These are phyloP conservation scores for Zalophus californianus DNA, from an alignment of 2,797 vertebrate genomes.

Conservation along the genomic window DNA sequence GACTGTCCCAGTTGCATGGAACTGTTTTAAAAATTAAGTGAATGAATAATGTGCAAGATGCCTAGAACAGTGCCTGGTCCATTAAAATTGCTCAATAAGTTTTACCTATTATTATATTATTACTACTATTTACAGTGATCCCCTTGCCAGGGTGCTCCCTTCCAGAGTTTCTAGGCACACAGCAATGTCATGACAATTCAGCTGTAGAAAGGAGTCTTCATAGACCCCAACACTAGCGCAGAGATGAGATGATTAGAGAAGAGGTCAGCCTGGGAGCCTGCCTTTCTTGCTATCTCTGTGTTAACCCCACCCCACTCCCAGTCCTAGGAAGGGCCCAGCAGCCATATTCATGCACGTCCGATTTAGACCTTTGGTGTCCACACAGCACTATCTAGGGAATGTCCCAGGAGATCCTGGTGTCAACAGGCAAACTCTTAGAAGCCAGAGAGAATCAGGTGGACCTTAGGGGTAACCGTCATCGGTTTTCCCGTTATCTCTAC, in stretches of 20 bases:
- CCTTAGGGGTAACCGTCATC: background rate
- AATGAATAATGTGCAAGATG: background rate
- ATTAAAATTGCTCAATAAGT: background rate
- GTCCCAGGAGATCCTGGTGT: background rate
- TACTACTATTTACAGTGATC: background rate
- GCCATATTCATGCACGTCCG: rapidly evolving
- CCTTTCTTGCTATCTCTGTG: background rate
- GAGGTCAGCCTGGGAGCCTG: rapidly evolving
- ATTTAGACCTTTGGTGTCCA: background rate
- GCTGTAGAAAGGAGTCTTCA: background rate
- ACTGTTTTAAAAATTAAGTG: background rate
- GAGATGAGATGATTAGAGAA: background rate
- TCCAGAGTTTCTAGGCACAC: background rate
- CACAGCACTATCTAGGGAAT: background rate
- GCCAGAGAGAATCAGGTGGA: background rate
- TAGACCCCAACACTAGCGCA: background rate
- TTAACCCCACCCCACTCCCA: background rate
- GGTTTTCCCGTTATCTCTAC: background rate
- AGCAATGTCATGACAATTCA: background rate
- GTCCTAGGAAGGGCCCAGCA: background rate
- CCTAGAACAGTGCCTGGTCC: background rate
- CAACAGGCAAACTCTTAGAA: background rate
- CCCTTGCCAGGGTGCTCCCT: background rate
- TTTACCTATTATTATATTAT: background rate
- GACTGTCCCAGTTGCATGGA: background rate